A percentile compares a stretch with the other conserved stretches of the same genome.
Conservation (phyloP, 2,888 invertebrate genomes). For the Meandrusa payeni region DNA sequence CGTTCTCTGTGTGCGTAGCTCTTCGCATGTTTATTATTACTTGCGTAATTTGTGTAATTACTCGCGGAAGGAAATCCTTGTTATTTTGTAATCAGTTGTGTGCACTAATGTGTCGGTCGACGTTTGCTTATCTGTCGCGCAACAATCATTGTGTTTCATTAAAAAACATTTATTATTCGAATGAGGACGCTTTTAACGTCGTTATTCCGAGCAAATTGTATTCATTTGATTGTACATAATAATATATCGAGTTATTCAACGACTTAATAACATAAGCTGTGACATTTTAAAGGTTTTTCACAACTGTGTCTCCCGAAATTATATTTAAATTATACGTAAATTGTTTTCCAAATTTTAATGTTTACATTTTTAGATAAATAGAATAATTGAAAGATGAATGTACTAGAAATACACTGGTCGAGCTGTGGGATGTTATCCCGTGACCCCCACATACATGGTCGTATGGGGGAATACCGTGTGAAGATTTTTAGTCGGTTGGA, state of each 20-base stretch:
- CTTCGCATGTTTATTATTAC: constrained; percentile 54
- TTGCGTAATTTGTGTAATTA: constrained; percentile 63
- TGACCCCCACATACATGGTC: too few species aligned
- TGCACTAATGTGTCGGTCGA: constrained; percentile 50
- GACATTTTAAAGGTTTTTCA: constrained; percentile 13
- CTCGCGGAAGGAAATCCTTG: constrained; percentile 64
- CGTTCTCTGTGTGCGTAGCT: constrained; percentile 24
- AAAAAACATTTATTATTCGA: constrained; percentile 60
- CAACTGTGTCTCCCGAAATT: too few species aligned
- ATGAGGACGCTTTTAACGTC: constrained; percentile 38
- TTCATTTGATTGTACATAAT: constrained; percentile 30
- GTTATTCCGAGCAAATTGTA: constrained; percentile 34
- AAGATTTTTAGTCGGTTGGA: too few species aligned
- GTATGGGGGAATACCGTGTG: too few species aligned
- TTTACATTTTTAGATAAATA: too few species aligned
- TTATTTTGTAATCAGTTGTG: constrained; percentile 67
- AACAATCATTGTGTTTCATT: constrained; percentile 70
- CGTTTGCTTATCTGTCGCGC: constrained; percentile 58
- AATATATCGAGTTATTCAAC: constrained; percentile 32
- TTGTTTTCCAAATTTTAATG: too few species aligned
- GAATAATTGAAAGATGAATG: too few species aligned
- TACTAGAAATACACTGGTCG: too few species aligned
- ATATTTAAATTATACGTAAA: constrained; percentile 4
- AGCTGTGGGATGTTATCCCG: too few species aligned
- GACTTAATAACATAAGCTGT: constrained; percentile 6